Conservation (phyloP, 2,113 vertebrate species). For the Orientallactaga bullata region DNA sequence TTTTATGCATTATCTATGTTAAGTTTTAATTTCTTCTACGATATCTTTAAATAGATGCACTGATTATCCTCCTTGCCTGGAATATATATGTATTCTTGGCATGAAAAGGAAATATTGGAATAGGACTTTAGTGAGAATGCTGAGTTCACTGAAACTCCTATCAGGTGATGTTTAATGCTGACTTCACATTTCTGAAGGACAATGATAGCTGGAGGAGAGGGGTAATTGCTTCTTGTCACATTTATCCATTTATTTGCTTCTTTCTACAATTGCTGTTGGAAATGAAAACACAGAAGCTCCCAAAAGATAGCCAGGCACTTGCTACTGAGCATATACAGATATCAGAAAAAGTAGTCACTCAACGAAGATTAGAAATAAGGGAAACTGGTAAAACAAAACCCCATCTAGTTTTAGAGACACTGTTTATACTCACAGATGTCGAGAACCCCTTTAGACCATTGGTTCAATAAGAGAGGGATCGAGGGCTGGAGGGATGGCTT, state of each 20-base stretch:
- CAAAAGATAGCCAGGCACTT: conserved; percentile 46
- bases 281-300: conserved; percentile 55
- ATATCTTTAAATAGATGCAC: not conserved
- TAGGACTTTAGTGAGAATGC: not conserved
- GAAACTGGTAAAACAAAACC: conserved; percentile 44
- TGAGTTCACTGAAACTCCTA: not conserved
- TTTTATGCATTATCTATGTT: not conserved
- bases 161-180: conserved; percentile 22
- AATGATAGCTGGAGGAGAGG: not conserved
- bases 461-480: not conserved
- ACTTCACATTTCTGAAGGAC: conserved; percentile 45
- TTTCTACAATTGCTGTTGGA: conserved; percentile 47
- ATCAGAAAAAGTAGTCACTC: conserved; percentile 43
- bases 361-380: conserved; percentile 50
- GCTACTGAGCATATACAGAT: not conserved
- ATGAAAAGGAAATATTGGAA: not conserved
- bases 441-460: not conserved
- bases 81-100: not conserved
- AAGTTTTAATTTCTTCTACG: not conserved
- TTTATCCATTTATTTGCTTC: conserved; percentile 51
- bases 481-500: too few relatives aligned
- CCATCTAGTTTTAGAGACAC: not conserved
- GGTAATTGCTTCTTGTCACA: conserved; percentile 46
- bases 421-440: not conserved
- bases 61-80: not conserved